Conservation (phyloP, 2,113 vertebrate species). For the Bufo bufo region DNA sequence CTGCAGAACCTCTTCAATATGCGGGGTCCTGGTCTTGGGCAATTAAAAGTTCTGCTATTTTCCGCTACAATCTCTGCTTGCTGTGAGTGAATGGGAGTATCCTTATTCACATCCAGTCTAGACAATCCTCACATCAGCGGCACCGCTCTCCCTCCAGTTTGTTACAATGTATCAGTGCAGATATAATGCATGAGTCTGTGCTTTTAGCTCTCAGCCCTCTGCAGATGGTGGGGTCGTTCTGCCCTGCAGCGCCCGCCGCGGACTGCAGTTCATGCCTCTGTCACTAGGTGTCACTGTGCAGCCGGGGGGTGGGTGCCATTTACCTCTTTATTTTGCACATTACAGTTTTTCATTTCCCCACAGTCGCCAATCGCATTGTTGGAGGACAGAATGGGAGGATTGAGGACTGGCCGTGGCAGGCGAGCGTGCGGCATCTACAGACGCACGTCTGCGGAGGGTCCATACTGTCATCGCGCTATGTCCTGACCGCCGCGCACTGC, state of each 20-base stretch:
- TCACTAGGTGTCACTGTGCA: too few relatives aligned
- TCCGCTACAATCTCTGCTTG: background rate
- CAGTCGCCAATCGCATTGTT: conserved; percentile 47
- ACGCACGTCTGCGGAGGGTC: conserved; percentile 16
- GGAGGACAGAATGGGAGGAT: background rate
- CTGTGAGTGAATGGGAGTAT: background rate
- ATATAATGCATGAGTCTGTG: too few relatives aligned
- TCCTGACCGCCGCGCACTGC: conserved; percentile 41
- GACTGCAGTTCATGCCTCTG: too few relatives aligned
- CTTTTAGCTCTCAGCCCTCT: too few relatives aligned
- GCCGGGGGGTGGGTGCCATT: too few relatives aligned
- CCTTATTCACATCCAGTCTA: background rate
- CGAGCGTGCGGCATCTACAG: background rate
- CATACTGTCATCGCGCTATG: background rate
- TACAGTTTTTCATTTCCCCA: background rate
- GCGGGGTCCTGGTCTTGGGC: background rate
- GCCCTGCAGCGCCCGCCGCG: too few relatives aligned
- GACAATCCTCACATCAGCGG: background rate
- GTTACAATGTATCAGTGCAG: background rate
- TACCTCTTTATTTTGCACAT: too few relatives aligned
- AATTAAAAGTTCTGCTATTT: background rate
- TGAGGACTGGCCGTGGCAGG: background rate
- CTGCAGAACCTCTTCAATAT: background rate
- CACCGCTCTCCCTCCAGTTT: too few relatives aligned
- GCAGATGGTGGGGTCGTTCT: too few relatives aligned